Conservation (phyloP, 2,888 invertebrate species). For the Conops quadrifasciatus region DNA sequence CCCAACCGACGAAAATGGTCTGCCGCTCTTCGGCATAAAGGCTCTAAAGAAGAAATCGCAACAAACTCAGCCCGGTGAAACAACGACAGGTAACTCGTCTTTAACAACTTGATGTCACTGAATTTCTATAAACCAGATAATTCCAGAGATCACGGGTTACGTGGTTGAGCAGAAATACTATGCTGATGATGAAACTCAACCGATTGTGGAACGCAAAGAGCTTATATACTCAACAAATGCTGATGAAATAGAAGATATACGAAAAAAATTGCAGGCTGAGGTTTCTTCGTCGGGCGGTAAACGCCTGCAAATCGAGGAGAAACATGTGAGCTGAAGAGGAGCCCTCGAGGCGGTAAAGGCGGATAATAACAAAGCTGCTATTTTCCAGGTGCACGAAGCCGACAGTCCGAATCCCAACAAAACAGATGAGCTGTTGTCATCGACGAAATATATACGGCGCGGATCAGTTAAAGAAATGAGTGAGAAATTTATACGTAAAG, state of each 20-base stretch:
- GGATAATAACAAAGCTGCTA: not conserved
- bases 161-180: constrained; percentile 75
- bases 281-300: constrained; percentile 3
- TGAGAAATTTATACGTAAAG: constrained; percentile 80
- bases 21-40: constrained; percentile 80
- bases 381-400: not conserved
- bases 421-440: constrained; percentile 30
- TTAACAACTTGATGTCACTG: not conserved
- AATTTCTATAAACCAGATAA: not conserved
- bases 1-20: constrained; percentile 81
- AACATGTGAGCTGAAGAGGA: constrained; percentile 43
- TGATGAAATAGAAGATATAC: constrained; percentile 58
- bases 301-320: constrained; percentile 12
- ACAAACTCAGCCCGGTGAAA: constrained; percentile 68
- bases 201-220: constrained; percentile 74
- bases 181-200: constrained; percentile 75
- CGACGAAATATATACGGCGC: constrained; percentile 67
- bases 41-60: constrained; percentile 71
- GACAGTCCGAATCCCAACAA: not conserved
- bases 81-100: constrained; percentile 70
- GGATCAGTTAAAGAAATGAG: constrained; percentile 80
- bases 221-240: constrained; percentile 77
- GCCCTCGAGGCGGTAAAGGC: too few species aligned
- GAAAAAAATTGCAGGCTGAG: constrained; percentile 41
- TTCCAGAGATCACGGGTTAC: constrained; percentile 74